Evolutionary conservation across 2,113 vertebrate genomes (phyloP).

Genomic region (Carassius carassius): DNA sequence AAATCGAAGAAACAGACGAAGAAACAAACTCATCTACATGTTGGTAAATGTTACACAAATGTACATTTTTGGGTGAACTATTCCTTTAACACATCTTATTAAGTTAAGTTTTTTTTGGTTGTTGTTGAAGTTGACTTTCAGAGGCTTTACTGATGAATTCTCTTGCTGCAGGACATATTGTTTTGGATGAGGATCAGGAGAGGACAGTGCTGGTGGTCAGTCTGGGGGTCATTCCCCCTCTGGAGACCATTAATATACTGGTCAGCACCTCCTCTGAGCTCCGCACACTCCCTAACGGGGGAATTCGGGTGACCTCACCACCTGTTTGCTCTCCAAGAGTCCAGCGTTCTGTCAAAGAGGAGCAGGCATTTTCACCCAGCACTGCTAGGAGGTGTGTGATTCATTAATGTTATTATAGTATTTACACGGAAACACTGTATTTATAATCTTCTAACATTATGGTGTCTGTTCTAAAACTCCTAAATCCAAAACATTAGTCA

Average conservation of each 20-base stretch:
- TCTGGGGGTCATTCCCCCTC: constrained; percentile 84
- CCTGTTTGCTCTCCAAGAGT: constrained; percentile 85
- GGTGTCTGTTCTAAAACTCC: not conserved
- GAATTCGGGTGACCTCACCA: constrained; percentile 83
- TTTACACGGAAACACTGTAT: not conserved
- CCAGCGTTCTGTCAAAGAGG: constrained; percentile 78
- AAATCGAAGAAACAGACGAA: no score
- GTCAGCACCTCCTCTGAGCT: constrained; percentile 96
- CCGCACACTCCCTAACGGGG: constrained; percentile 84
- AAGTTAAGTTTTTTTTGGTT: no score
- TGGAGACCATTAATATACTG: constrained; percentile 87
- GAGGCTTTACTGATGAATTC: not conserved
- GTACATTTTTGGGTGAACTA: no score
- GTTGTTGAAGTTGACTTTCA: not conserved
- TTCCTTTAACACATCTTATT: not conserved
- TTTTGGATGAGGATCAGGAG: constrained; percentile 91
- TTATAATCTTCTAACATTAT: not conserved
- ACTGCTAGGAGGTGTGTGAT: constrained; percentile 76
- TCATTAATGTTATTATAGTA: not conserved
- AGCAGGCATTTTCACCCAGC: constrained; percentile 72
- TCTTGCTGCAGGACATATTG: constrained; percentile 74
- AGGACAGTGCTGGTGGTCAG: constrained; percentile 87
- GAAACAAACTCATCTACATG: no score
- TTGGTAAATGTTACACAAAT: no score
- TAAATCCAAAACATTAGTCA: no score